A percentile compares a stretch with the other conserved stretches of the same genome.
Evolutionary conservation across 2,797 vertebrate genomes (phyloP).

Genomic region (Parauchenoglanis punctatus): DNA sequence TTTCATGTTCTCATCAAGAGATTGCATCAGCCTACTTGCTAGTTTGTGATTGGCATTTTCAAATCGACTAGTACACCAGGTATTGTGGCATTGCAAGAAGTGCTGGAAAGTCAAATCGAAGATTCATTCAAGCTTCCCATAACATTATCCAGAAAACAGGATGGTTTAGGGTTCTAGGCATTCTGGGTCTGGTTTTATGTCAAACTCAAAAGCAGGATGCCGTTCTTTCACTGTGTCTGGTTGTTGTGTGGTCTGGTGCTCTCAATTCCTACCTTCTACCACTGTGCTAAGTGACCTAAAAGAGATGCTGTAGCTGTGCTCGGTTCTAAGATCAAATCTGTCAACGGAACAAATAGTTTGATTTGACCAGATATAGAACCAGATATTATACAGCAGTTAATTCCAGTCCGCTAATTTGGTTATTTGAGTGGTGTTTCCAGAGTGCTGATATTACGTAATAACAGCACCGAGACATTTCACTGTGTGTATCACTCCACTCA

Average conservation of each 20-base stretch:
- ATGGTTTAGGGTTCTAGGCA: not conserved
- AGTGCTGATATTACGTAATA: too few relatives aligned
- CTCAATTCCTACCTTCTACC: not conserved
- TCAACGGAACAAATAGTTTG: not conserved
- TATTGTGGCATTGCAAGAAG: not conserved
- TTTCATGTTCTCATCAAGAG: conserved; percentile 37
- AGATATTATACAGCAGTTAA: not conserved
- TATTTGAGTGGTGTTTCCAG: too few relatives aligned
- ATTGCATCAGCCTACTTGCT: conserved; percentile 42
- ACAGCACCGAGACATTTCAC: too few relatives aligned
- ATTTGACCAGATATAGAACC: conserved; percentile 2
- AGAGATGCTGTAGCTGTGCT: not conserved
- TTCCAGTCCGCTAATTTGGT: too few relatives aligned
- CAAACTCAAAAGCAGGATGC: not conserved
- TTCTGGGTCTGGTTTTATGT: not conserved
- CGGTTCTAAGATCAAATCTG: not conserved
- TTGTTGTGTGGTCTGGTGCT: not conserved
- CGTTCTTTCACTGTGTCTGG: not conserved
- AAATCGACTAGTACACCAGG: conserved; percentile 1
- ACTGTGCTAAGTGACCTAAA: not conserved
- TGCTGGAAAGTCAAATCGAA: conserved; percentile 19
- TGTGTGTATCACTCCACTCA: too few relatives aligned
- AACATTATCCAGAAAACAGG: not conserved
- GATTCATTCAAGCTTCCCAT: not conserved
- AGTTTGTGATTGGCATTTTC: conserved; percentile 36